Base-by-base conservation (phyloP, 2,797 vertebrate genomes). In the Lepilemur septentrionalis region DNA sequence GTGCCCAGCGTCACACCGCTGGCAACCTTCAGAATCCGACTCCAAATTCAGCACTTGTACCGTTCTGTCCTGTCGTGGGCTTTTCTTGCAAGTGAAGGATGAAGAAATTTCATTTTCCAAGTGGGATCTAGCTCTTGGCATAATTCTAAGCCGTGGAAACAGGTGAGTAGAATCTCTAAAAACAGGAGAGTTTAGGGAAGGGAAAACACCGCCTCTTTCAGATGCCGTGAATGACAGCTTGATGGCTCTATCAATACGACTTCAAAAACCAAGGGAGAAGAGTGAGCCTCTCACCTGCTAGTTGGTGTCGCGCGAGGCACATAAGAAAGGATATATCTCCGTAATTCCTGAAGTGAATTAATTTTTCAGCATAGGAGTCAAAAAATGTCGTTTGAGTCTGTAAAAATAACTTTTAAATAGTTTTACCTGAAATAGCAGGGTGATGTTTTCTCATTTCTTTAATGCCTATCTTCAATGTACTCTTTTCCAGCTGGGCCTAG, bases 271-370 rank as follows among this genome's bases (percentile, higher is more conserved):
- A 86, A 61, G 70, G 73, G 5, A 20, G 38, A 63, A 55, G 73
- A 61, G 35, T 28, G 35, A 35, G 72, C 52, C 41, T n/a, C n/a
- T 89, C 15, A 30, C n/a, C 41, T 28, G 63, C 15, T 80, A 32
- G 18, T 59, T 35, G 28, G 46, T 86, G 79, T 25, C 79, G 4
- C 0, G 28, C 0, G 5, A 91, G 87, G 83, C 67, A 65, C 94
- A 55, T 38, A 9, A 23, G 52, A 70, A 83, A 63, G 89, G 46
- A 8, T 48, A 41, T 4, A 46, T 28, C 18, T 79, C 5, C 1
- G 43, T 69, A 20, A 7, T 69, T 91, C 85, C 81, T 63, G 69
- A 93, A 73, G 63, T 65, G 52, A 79, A 81, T 80, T 67, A 80
- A 83, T 48, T 41, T 75, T 67, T 92, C n/a, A 0, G 28, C 13